Evolutionary conservation across 1,140 invertebrate species (phyloP), one percentile per base, ranked within the genome.

Genomic region (Harpegnathos saltator): DNA sequence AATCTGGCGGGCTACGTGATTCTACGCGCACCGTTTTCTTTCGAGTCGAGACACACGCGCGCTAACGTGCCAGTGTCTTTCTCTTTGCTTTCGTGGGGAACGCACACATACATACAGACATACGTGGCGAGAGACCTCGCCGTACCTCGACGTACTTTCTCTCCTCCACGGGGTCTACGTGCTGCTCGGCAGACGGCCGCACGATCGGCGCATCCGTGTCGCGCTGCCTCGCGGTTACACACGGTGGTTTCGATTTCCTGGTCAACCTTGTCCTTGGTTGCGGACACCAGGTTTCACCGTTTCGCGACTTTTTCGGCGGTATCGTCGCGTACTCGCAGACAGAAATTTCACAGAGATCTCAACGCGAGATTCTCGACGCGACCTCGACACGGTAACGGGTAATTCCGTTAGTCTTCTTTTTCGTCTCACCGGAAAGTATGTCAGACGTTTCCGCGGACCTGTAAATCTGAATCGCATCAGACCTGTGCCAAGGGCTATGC

Each of bases 101-200:
- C 33, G 17, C 38, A 33, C 29, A n/a, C n/a, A n/a, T n/a, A n/a
- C n/a, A n/a, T n/a, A n/a, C n/a, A n/a, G n/a, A n/a, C n/a, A 83
- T n/a, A 14, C 2, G 19, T 65, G 58, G 48, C 38, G 58, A 44
- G 50, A 44, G 58, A 82, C 33, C 85, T 72, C 73, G n/a, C n/a
- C n/a, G n/a, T n/a, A 83, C 29, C 66, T 14, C 38, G 63, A 61
- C 74, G 54, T 63, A 92, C 92, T 93, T 93, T 93, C 92, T 92
- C 92, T 85, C 77, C 85, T 90, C 75, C 86, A 33, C 71, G 85
- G 33, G 58, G 86, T 89, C 82, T 66, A 65, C 72, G 68, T 89
- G 87, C 78, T 69, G 86, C 87, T 89, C 78, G 88, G 56, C 65
- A 69, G 63, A 81, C 65, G 26, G 44, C 29, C 12, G n/a, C 9